Conservation (phyloP, 2,797 vertebrate species). For the Diglossa cyanea region DNA sequence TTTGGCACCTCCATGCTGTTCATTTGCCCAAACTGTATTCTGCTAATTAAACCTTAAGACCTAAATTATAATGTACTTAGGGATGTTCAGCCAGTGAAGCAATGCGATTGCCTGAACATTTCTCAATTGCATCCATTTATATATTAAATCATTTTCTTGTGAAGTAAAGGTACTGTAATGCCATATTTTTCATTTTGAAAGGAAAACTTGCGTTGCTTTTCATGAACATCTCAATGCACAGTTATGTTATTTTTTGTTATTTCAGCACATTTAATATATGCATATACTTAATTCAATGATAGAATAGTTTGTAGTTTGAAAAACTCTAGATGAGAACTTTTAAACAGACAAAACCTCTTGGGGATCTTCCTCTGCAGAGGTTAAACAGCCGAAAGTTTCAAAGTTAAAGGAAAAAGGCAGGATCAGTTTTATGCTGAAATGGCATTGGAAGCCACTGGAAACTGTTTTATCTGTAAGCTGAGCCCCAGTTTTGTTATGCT, state of each 20-base stretch:
- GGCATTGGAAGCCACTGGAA: background rate
- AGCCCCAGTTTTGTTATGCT: background rate
- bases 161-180: background rate
- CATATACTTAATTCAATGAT: background rate
- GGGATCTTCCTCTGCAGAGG: background rate
- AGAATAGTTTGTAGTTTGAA: background rate
- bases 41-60: constrained; percentile 75
- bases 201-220: background rate
- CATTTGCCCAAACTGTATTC: constrained; percentile 70
- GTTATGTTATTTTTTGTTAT: background rate
- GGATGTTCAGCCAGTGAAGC: constrained; percentile 25
- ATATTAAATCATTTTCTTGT: background rate
- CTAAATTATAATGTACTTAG: constrained; percentile 63
- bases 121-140: background rate
- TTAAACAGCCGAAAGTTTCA: background rate
- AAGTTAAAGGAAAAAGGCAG: background rate
- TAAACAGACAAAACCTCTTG: background rate
- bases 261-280: background rate
- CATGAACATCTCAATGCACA: background rate
- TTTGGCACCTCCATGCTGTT: constrained; percentile 60
- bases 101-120: background rate
- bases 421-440: background rate
- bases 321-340: background rate
- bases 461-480: background rate
- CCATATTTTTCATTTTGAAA: background rate